phyloP scores from a whole-genome alignment of 2,797 vertebrate genomes.

The Tenualosa ilisha region DNA sequence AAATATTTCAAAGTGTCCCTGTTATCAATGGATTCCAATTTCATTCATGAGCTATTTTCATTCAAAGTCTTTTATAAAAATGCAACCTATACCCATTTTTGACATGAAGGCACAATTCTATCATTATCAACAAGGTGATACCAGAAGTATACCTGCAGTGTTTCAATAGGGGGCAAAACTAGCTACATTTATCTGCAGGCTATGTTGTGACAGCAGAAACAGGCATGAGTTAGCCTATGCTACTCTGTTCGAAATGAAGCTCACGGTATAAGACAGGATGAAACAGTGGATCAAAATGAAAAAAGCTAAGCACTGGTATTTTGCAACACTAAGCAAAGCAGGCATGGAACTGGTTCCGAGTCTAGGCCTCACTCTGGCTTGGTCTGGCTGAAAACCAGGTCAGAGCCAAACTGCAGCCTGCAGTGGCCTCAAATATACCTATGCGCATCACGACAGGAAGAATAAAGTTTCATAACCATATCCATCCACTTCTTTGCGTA shows the following conservation, averaged over 20 bases:
- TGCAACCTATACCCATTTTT: background rate
- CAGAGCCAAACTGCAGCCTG: background rate
- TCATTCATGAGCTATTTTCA: background rate
- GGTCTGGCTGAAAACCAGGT: background rate
- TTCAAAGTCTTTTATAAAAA: no score
- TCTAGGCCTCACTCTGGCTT: background rate
- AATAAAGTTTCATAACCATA: background rate
- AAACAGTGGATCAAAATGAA: background rate
- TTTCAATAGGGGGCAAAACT: background rate
- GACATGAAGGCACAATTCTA: background rate
- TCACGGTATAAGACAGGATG: background rate
- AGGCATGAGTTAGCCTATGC: background rate
- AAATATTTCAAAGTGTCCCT: background rate
- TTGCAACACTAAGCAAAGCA: background rate
- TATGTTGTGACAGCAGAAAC: background rate
- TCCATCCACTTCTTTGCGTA: background rate
- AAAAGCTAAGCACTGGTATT: background rate
- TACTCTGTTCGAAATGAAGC: background rate
- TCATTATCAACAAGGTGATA: background rate
- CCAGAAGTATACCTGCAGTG: background rate
- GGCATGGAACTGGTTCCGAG: background rate
- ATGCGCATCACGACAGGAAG: background rate
- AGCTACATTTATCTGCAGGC: background rate
- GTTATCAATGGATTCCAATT: background rate
- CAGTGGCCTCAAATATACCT: background rate